phyloP scores from a whole-genome alignment of 2,113 vertebrate species.

The Alligator sinensis region DNA sequence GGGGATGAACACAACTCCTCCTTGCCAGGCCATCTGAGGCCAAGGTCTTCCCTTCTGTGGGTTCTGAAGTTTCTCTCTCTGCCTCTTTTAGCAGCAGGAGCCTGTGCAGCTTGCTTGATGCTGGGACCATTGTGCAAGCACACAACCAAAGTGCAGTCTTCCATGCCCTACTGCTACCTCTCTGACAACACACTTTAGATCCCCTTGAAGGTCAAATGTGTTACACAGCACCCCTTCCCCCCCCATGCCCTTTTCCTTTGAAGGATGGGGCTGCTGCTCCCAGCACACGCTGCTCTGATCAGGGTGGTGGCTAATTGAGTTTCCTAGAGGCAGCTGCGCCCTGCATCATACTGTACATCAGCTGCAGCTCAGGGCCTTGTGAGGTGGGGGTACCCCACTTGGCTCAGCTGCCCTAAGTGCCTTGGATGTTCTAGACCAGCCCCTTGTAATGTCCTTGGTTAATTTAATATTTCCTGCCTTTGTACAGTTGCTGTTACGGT shows the following conservation, averaged over 20 bases:
- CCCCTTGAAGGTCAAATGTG: too few species aligned
- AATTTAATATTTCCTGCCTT: constrained; percentile 64
- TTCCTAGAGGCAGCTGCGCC: not conserved
- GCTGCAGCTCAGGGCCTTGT: not conserved
- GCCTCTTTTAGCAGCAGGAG: too few species aligned
- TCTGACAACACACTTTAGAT: too few species aligned
- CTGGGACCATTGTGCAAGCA: too few species aligned
- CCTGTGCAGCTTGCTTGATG: too few species aligned
- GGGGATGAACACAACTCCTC: not conserved
- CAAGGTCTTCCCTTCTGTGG: too few species aligned
- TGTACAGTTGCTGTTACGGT: not conserved
- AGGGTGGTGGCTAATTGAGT: not conserved
- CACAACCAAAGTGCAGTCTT: too few species aligned
- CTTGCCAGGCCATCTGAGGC: not conserved
- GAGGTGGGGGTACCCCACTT: too few species aligned
- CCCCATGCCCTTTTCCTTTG: not conserved
- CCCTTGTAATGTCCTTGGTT: constrained; percentile 30
- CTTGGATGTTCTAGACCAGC: constrained; percentile 17
- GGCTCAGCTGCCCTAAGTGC: not conserved
- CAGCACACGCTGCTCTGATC: not conserved
- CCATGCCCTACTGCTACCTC: too few species aligned
- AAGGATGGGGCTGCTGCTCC: not conserved
- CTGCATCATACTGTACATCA: not conserved
- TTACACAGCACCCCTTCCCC: too few species aligned
- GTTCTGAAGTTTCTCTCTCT: too few species aligned